Percentiles rank a stretch among this genome's conserved stretches.
Evolutionary conservation across 2,797 vertebrate genomes (phyloP).

Genomic region (Dendrocincla fuliginosa): DNA sequence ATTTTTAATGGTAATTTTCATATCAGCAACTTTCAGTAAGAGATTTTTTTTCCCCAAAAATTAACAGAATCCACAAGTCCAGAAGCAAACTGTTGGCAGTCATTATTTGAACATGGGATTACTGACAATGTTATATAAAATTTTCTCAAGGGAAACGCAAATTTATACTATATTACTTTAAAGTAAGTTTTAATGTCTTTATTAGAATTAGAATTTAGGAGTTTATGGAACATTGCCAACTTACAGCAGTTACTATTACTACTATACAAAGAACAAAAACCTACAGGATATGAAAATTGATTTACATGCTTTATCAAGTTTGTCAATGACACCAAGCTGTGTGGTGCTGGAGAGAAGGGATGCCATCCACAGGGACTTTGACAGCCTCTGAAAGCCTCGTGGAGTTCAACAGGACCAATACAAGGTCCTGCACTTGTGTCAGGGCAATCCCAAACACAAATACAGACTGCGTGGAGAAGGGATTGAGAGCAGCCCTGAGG

Average conservation of each 20-base stretch:
- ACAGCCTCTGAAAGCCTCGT: not conserved
- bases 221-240: not conserved
- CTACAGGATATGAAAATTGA: not conserved
- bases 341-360: not conserved
- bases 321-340: no score
- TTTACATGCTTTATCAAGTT: not conserved
- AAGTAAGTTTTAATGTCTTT: not conserved
- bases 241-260: not conserved
- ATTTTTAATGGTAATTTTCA: not conserved
- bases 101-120: constrained; percentile 1
- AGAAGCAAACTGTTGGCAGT: not conserved
- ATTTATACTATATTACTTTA: not conserved
- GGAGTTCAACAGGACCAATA: not conserved
- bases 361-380: not conserved
- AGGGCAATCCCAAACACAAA: not conserved
- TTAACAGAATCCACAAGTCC: not conserved
- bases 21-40: not conserved
- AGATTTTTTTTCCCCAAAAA: not conserved
- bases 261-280: not conserved
- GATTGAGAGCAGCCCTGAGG: not conserved
- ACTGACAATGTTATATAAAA: not conserved
- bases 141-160: not conserved
- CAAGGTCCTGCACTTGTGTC: not conserved
- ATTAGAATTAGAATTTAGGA: not conserved
- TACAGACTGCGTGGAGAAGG: not conserved